These are phyloP conservation scores for Chaitophorus viminalis DNA, from an alignment of 2,888 invertebrate genomes.

Conservation along the genomic window DNA sequence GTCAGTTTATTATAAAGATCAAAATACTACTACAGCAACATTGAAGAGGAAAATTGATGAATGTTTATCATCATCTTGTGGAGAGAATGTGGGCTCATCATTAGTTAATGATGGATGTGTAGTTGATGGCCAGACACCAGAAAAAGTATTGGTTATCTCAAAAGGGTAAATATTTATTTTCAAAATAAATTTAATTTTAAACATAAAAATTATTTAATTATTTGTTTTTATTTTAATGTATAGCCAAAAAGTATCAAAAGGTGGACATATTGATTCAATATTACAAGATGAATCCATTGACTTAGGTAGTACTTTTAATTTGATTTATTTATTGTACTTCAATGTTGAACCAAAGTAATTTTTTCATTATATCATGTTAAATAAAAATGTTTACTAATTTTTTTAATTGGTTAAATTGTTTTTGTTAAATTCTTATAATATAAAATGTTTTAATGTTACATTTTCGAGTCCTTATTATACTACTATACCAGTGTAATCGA, in stretches of 20 bases:
- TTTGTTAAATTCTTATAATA: background rate
- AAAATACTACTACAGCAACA: background rate
- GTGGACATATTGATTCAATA: constrained; percentile 47
- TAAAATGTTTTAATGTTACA: background rate
- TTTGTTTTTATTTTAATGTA: background rate
- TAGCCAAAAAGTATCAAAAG: constrained; percentile 48
- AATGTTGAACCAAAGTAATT: no score
- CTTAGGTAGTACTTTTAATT: constrained; percentile 27
- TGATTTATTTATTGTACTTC: no score
- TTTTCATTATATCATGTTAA: no score
- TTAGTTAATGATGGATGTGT: constrained; percentile 1
- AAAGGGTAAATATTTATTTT: constrained; percentile 19
- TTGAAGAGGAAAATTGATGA: constrained; percentile 40
- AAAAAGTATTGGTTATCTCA: constrained; percentile 34
- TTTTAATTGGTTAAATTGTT: background rate
- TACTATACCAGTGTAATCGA: background rate
- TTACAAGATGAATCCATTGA: constrained; percentile 50
- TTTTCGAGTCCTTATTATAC: background rate
- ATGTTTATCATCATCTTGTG: background rate
- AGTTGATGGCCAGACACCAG: constrained; percentile 21
- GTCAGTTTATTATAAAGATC: constrained; percentile 43
- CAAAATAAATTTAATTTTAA: no score
- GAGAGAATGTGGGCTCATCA: background rate
- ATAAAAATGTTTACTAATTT: no score
- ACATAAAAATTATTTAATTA: background rate